Base-by-base conservation (phyloP, 2,888 invertebrate genomes). In the Polydrusus tereticollis region DNA sequence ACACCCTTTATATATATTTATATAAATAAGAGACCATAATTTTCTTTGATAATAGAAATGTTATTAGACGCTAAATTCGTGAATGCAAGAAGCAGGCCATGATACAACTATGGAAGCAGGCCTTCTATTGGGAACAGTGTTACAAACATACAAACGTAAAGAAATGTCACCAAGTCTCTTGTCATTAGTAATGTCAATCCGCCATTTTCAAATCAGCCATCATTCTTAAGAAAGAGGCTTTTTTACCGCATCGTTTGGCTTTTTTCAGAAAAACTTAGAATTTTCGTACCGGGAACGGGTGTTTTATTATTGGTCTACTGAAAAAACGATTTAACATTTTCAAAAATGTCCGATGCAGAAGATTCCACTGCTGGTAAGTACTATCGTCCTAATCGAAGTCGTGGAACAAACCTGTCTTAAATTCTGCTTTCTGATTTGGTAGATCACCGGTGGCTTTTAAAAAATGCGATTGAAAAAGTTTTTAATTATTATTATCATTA, bases 331-430 rank as follows among this genome's bases (percentile, higher is more conserved):
- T 12, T 14, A 16, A 16, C 2, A 21, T 20, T 21, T 12, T 10
- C n/a, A 36, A 41, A 41, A n/a, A 64, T 69, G 69, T 50, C 59
- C 8, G 65, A 70, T 33, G 43, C 47, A 47, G 68, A 68, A 68
- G 68, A 68, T 36, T 26, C 5, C 18, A 8, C 50, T 16, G 26
- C 33, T 45, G 67, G 67, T 67, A 60, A 50, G 59, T 58, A 23
- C 21, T 20, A 10, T 23, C 21, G 1, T 12, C 21, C 16, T 41
- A 41, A 41, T 36, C 36, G 7, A 36, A 36, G 8, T 41, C 14
- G 16, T 41, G 14, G 36, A 41, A n/a, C 4, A 38, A 38, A 1
- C 38, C 6, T 12, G 12, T 38, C 16, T 3, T 16, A 41, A 41
- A 41, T 16, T 16, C 41, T 16, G 14, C 41, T 1, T 41, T 41